Base-by-base conservation (phyloP, 2,113 vertebrate species). In the Alligator sinensis region DNA sequence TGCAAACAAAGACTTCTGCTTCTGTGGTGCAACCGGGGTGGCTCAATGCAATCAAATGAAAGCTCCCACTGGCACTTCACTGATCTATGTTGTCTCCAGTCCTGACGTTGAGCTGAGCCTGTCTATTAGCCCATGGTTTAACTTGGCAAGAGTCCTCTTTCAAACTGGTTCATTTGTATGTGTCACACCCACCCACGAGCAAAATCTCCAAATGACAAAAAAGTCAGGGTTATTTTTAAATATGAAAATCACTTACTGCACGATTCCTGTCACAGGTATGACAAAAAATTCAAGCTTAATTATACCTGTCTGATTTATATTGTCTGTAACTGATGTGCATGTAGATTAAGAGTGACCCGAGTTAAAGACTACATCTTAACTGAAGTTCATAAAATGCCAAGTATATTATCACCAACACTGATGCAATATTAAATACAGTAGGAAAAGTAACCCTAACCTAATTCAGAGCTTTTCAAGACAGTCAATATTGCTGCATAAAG, bases 171-270 rank as follows among this genome's bases (percentile, higher is more conserved):
- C 77, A 92, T 82, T 91, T 94, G 75, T 38, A 62, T 76, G 64
- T 94, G 95, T 95, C 94, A 87, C 91, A 96, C 74, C 76, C 91
- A 75, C 93, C 93, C 82, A 94, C 93, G 90, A 96, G 61, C 84
- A 95, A 93, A 95, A 94, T 89, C 77, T 16, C 55, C 74, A 94
- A 88, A 94, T 92, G 91, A 85, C 81, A 81, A 16, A 96, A 95
- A 90, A 92, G 84, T 81, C 5, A 63, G 57, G 62, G 90, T 25
- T 87, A 18, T 13, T 88, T 97, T 95, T 80, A 90, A 77, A 94
- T 78, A 79, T 34, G 68, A 94, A 89, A 87, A 91, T 82, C 91
- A 61, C 27, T 14, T 72, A 82, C 74, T 88, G 80, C 6, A 72
- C 83, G 58, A 84, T 77, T 78, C 61, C 86, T 80, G 88, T 94